A percentile compares a stretch with the other conserved stretches of the same genome.
Evolutionary conservation across 2,113 vertebrate genomes (phyloP).

Genomic region (Ramphastos sulfuratus): DNA sequence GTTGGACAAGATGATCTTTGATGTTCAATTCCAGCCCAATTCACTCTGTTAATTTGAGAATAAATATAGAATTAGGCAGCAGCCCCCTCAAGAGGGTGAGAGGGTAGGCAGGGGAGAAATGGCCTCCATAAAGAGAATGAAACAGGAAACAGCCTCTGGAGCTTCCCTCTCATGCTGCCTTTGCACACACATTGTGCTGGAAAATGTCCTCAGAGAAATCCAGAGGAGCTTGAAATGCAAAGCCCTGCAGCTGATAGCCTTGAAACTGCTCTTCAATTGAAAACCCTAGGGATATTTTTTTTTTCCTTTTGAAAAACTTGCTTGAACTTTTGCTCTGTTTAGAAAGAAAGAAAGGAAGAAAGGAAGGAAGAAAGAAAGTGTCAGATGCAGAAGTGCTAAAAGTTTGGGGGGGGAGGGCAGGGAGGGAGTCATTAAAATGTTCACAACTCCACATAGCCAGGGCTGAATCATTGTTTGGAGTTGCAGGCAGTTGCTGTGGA

Average conservation of each 20-base stretch:
- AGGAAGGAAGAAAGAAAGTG: too few species aligned
- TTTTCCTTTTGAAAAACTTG: background rate
- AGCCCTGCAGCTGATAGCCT: background rate
- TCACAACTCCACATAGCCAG: constrained; percentile 1
- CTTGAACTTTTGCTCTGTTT: constrained; percentile 29
- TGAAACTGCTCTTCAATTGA: background rate
- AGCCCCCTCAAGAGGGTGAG: too few species aligned
- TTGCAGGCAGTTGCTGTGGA: constrained; percentile 17
- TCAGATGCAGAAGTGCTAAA: constrained; percentile 35
- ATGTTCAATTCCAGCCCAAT: too few species aligned
- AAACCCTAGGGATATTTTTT: background rate
- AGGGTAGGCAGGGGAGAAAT: too few species aligned
- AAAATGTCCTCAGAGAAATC: background rate
- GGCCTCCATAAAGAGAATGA: background rate
- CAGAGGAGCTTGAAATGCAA: background rate
- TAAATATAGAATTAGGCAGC: too few species aligned
- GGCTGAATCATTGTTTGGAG: constrained; percentile 58
- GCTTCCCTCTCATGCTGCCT: background rate
- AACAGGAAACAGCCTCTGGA: background rate
- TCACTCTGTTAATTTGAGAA: too few species aligned
- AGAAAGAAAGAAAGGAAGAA: too few species aligned
- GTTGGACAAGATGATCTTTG: too few species aligned
- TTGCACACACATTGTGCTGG: background rate
- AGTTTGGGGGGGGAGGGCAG: too few species aligned
- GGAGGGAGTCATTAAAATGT: constrained; percentile 15